Base-by-base conservation (phyloP, 2,888 invertebrate genomes). In the Nomada flava region DNA sequence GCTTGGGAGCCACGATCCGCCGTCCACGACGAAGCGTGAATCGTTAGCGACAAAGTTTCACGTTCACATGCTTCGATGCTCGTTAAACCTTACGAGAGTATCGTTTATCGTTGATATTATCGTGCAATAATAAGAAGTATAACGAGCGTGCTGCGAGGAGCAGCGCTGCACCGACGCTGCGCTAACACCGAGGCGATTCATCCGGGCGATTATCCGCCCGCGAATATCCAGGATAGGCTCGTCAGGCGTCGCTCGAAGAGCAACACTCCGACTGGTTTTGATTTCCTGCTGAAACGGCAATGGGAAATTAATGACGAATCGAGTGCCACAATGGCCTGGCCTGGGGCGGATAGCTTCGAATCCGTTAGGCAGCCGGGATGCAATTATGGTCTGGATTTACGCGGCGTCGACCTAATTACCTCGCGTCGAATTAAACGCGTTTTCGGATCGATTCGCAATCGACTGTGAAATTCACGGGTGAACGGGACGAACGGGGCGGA, bases 261-360 rank as follows among this genome's bases (percentile, higher is more conserved):
- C 52, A 62, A 65, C 50, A 44, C 20, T 52, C 11, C 18, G 42
- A 78, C 73, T 64, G 73, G 71, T 67, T 82, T 62, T 78, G 68
- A 85, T 87, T 86, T 86, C 73, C 82, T 42, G 65, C 23, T 18
- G 53, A 10, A 42, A 20, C 60, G 52, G 62, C 65, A 55, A 76
- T 82, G 53, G 88, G 82, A 85, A 87, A 86, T 86, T 85, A 85
- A 76, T 62, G 88, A 85, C 71, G 62, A 82, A 82, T 87, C 85
- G 85, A 67, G 42, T 44, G 50, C 63, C 64, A 71, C 78, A 73
- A 79, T 74, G 20, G 63, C 20, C 70, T 57, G 57, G 36, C 36
- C 36, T 7, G 36, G 36, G 1, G 9, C 44, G 67, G 69, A 68
- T 81, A 64, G 78, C 59, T 76, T 87, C 85, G 87, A 82, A 85